A percentile compares a stretch with the other conserved stretches of the same genome.
These are phyloP conservation scores for Bedellia somnulentella DNA, from an alignment of 2,888 invertebrate genomes.

Conservation along the genomic window DNA sequence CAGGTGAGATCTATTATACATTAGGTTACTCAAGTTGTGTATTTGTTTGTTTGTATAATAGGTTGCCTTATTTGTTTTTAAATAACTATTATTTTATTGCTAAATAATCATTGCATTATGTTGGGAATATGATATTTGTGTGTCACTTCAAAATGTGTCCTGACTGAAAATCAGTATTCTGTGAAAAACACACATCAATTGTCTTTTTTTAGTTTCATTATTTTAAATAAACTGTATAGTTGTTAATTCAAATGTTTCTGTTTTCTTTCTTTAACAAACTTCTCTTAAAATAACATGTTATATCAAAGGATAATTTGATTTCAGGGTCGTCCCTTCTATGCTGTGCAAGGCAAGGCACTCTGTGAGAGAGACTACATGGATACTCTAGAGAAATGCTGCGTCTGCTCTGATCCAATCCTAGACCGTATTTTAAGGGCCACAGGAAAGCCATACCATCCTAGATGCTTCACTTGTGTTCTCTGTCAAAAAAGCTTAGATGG, in stretches of 20 bases:
- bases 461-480: slow-evolving; percentile 94
- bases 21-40: too few relatives aligned
- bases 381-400: slow-evolving; percentile 96
- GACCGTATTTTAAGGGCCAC: slow-evolving; percentile 94
- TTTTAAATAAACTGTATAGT: too few relatives aligned
- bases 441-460: slow-evolving; percentile 96
- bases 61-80: too few relatives aligned
- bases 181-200: too few relatives aligned
- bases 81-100: too few relatives aligned
- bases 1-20: slow-evolving; percentile 62
- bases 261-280: too few relatives aligned
- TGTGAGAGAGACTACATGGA: slow-evolving; percentile 96
- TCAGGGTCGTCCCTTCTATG: slow-evolving; percentile 93
- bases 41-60: too few relatives aligned
- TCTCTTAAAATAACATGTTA: background rate
- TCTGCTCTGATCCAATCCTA: slow-evolving; percentile 91
- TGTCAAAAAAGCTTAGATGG: slow-evolving; percentile 96
- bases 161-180: too few relatives aligned
- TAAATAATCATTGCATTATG: too few relatives aligned
- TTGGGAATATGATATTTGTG: too few relatives aligned
- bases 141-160: background rate
- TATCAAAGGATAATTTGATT: slow-evolving; percentile 10
- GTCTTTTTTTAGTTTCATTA: too few relatives aligned
- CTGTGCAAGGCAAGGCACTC: slow-evolving; percentile 89
- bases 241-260: too few relatives aligned